These are phyloP conservation scores for Danaus chrysippus DNA, from an alignment of 2,888 invertebrate species.

Conservation along the genomic window DNA sequence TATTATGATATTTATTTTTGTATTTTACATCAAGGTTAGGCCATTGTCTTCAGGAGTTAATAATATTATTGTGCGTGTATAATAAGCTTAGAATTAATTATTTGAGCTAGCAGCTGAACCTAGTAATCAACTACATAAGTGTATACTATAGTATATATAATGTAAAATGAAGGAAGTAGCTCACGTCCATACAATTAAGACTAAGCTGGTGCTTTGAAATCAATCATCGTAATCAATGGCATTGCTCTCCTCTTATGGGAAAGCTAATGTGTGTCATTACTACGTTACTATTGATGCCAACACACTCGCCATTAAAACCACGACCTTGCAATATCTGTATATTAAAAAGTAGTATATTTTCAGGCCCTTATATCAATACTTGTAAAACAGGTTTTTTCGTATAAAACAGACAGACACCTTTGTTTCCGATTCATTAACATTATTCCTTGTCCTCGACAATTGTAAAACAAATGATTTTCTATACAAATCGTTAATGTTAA, in stretches of 20 bases:
- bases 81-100: too few relatives aligned
- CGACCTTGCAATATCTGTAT: constrained; percentile 27
- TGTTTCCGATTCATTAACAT: too few relatives aligned
- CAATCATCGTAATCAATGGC: constrained; percentile 44
- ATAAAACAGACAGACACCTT: too few relatives aligned
- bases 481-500: too few relatives aligned
- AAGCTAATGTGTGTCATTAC: constrained; percentile 47
- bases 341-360: not conserved
- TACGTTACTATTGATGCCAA: constrained; percentile 30
- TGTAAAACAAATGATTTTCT: too few relatives aligned
- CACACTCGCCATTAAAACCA: constrained; percentile 34
- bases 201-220: constrained; percentile 23
- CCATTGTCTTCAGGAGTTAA: too few relatives aligned
- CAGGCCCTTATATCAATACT: not conserved
- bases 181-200: constrained; percentile 16
- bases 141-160: not conserved
- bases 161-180: constrained; percentile 12
- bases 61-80: too few relatives aligned
- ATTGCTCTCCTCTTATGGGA: constrained; percentile 52
- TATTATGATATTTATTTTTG: too few relatives aligned
- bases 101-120: not conserved
- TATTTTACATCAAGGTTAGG: too few relatives aligned
- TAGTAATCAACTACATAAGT: not conserved
- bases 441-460: too few relatives aligned
- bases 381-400: not conserved